Evolutionary conservation across 2,888 invertebrate genomes (phyloP).

Genomic region (Timandra comae): DNA sequence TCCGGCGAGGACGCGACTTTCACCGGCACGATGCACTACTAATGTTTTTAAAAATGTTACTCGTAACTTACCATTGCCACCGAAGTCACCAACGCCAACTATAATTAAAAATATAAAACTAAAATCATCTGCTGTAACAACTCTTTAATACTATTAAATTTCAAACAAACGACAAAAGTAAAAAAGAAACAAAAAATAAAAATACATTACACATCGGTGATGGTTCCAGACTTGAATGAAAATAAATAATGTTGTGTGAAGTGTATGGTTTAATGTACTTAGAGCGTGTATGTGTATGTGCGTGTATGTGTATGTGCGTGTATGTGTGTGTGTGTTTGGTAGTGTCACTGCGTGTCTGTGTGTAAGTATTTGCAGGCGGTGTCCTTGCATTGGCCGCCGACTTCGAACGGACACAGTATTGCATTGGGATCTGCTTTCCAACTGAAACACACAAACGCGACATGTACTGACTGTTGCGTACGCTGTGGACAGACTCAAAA

Average conservation of each 20-base stretch:
- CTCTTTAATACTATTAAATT: slow-evolving; percentile 3
- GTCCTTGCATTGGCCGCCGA: slow-evolving; percentile 70
- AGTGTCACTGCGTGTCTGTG: slow-evolving; percentile 47
- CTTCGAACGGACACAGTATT: slow-evolving; percentile 70
- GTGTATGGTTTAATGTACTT: slow-evolving; percentile 15
- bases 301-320: slow-evolving; percentile 21
- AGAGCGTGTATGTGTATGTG: slow-evolving; percentile 26
- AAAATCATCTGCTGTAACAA: slow-evolving; percentile 4
- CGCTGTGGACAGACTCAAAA: slow-evolving; percentile 37
- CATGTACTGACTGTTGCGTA: slow-evolving; percentile 3
- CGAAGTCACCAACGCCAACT: slow-evolving; percentile 43
- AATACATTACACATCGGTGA: slow-evolving; percentile 68
- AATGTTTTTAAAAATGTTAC: slow-evolving; percentile 53
- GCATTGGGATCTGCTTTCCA: slow-evolving; percentile 69
- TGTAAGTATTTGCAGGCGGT: slow-evolving; percentile 70
- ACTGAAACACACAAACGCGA: slow-evolving; percentile 43
- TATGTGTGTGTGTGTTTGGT: slow-evolving; percentile 50
- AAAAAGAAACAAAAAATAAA: slow-evolving; percentile 27
- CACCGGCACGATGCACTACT: slow-evolving; percentile 37
- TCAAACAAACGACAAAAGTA: slow-evolving; percentile 13
- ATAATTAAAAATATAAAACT: slow-evolving; percentile 37
- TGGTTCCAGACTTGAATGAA: slow-evolving; percentile 40
- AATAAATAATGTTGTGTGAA: slow-evolving; percentile 17
- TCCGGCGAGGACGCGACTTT: slow-evolving; percentile 9
- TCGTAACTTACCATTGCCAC: slow-evolving; percentile 60